Evolutionary conservation across 2,797 vertebrate genomes (phyloP).

Genomic region (Tragelaphus oryx): DNA sequence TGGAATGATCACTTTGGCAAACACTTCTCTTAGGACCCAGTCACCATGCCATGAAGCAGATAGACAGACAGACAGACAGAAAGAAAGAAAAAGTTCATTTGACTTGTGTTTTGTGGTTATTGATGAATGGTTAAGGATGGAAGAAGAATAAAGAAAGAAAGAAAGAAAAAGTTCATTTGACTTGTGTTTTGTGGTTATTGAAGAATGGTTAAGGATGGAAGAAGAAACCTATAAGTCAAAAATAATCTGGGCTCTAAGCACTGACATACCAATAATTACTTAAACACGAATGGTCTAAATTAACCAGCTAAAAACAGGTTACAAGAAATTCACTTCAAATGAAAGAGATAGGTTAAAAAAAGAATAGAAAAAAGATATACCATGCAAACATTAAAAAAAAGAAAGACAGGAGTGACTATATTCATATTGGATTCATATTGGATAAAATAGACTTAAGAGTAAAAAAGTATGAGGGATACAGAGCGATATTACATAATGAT

Average conservation of each 20-base stretch:
- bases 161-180: not conserved
- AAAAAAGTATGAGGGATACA: not conserved
- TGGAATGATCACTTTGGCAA: not conserved
- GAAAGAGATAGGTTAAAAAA: not conserved
- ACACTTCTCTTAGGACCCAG: not conserved
- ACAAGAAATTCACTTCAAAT: conserved; percentile 25
- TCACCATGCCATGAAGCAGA: not conserved
- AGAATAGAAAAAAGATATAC: not conserved
- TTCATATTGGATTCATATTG: not conserved
- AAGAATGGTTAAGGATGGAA: not conserved
- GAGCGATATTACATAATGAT: not conserved
- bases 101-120: not conserved
- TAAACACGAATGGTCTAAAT: conserved; percentile 1
- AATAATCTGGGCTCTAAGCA: not conserved
- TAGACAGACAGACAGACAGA: not conserved
- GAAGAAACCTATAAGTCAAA: not conserved
- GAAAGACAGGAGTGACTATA: not conserved
- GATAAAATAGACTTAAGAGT: not conserved
- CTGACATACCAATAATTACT: not conserved
- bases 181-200: not conserved
- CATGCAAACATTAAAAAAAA: not conserved
- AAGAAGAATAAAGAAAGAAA: not conserved
- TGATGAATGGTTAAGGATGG: not conserved
- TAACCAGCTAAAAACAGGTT: not conserved
- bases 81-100: not conserved